Percentiles rank a stretch among this genome's conserved stretches.
Conservation (phyloP, 2,113 vertebrate genomes). For the Progne subis region DNA sequence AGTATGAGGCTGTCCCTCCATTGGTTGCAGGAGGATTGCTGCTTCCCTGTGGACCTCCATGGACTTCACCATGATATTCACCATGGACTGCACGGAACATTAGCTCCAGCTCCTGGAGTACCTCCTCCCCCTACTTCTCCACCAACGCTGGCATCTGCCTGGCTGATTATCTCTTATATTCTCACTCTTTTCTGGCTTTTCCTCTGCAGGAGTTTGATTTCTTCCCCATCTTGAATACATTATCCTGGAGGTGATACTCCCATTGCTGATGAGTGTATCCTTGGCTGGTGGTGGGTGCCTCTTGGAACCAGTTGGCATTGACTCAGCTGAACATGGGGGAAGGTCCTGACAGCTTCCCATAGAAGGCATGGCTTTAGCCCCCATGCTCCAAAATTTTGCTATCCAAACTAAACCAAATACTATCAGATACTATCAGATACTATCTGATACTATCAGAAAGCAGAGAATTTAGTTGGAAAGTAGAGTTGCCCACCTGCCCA, state of each 20-base stretch:
- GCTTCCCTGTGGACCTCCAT: not conserved
- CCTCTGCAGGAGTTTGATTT: not conserved
- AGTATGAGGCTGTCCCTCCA: not conserved
- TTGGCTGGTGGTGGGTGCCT: rapidly evolving
- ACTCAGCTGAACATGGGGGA: not conserved
- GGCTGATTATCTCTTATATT: not conserved
- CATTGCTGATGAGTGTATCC: too few species aligned
- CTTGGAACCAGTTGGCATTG: not conserved
- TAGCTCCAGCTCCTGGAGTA: not conserved
- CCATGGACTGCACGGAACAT: not conserved
- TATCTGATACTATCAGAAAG: not conserved
- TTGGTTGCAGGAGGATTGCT: not conserved
- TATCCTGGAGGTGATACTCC: not conserved
- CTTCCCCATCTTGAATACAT: not conserved
- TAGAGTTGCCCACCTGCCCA: not conserved
- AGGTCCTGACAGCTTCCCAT: not conserved
- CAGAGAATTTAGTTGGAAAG: not conserved
- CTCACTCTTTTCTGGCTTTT: not conserved
- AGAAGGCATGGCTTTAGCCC: rapidly evolving
- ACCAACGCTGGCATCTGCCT: not conserved
- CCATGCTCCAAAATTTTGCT: not conserved
- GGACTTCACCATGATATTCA: not conserved
- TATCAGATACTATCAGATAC: not conserved
- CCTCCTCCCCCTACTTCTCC: not conserved
- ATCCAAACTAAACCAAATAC: not conserved